phyloP scores from a whole-genome alignment of 2,888 invertebrate species.

The Chironomus tentans region DNA sequence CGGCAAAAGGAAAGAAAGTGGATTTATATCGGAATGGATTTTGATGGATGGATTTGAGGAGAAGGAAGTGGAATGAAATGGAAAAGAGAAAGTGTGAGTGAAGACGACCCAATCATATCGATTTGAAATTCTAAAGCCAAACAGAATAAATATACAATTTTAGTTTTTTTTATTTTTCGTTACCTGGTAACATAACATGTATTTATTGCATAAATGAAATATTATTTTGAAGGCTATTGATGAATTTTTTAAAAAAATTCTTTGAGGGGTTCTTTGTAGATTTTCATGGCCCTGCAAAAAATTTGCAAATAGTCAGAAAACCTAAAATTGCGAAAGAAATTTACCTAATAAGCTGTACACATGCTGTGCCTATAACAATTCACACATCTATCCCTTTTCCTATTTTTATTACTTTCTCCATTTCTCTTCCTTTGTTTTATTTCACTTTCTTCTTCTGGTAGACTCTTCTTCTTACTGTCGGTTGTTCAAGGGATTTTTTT shows the following conservation, averaged over 20 bases:
- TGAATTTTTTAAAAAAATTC: not conserved
- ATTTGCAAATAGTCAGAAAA: not conserved
- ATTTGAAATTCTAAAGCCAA: not conserved
- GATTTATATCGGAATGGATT: not conserved
- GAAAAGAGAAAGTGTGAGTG: not conserved
- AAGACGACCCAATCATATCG: constrained; percentile 1
- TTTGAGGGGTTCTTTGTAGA: not conserved
- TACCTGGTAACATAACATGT: not conserved
- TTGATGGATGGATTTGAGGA: not conserved
- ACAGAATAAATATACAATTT: not conserved
- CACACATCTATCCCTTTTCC: not conserved
- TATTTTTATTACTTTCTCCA: not conserved
- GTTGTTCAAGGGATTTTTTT: no score
- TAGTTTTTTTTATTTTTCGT: not conserved
- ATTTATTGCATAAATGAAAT: not conserved
- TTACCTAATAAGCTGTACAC: constrained; percentile 10
- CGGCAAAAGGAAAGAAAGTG: no score
- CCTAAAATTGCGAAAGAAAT: constrained; percentile 6
- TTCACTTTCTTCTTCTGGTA: no score
- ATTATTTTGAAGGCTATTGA: not conserved
- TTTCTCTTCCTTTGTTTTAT: no score
- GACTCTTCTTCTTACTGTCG: no score
- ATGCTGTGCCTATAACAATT: not conserved
- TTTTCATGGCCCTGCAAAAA: not conserved
- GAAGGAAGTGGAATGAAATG: not conserved